Base-by-base conservation (phyloP, 2,797 vertebrate species). In the Neostethus bicornis region DNA sequence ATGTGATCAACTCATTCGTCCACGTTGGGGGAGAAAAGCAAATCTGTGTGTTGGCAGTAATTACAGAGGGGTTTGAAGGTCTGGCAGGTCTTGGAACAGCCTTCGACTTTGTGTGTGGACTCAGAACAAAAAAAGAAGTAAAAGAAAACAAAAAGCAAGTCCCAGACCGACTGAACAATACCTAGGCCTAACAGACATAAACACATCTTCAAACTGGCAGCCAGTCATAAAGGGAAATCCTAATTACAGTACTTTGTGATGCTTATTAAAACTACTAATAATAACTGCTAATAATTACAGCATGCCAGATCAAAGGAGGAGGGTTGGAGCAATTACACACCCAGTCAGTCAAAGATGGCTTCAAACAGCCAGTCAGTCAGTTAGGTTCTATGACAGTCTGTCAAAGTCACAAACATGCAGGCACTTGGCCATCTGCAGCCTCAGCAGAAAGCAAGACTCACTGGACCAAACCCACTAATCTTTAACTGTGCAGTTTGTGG, bases 281-380 rank as follows among this genome's bases (percentile, higher is more conserved):
- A 91, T 90, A 91, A 91, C 86, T 79, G 74, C 63, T 75, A 85
- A 85, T 91, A 92, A 92, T 91, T 88, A 89, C 85, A 86, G 67
- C 80, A 60, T 87, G 86, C 80, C 87, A 84, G 83, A 84, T 65
- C 69, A 70, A 81, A 63, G 46, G 75, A 77, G 63, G 50, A 57
- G 51, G 49, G 74, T 39, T 51, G 71, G 59, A 77, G 80, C 79
- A 76, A 91, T 88, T 84, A 86, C 63, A 77, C 72, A 79, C 46
- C 51, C 44, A 77, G 79, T 61, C 76, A 81, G 72, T 84, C 71
- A 72, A 50, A 44, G 70, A 68, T 62, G 38, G 16, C 23, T 68
- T 66, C 66, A 51, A 23, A 23, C 63, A 75, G 66, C 70, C 62
- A 52, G 59, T 42, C 49, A 60, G 44, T 46, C 16, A 66, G 38